These are phyloP conservation scores for Coturnix japonica DNA, from an alignment of 2,113 vertebrate genomes.

Conservation along the genomic window DNA sequence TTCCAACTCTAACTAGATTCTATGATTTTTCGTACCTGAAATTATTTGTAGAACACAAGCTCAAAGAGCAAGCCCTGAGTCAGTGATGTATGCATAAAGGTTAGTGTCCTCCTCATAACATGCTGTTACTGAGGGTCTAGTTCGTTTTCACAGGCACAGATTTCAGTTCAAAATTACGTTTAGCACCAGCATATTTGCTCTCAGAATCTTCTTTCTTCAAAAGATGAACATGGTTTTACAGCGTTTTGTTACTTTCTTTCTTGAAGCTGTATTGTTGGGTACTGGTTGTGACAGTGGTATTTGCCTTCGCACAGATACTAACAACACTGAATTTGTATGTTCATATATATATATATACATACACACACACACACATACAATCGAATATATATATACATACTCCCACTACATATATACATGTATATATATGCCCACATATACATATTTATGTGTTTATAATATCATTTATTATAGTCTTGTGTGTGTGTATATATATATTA, in stretches of 20 bases:
- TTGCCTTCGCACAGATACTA: neutral
- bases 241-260: accelerated
- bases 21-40: neutral
- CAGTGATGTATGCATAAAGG: accelerated
- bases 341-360: too few species aligned
- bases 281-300: neutral
- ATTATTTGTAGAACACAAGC: accelerated
- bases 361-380: too few species aligned
- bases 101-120: neutral
- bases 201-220: neutral
- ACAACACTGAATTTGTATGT: neutral
- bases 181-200: neutral
- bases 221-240: neutral
- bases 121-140: neutral
- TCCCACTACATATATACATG: neutral
- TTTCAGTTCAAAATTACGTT: neutral
- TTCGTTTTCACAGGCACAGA: neutral
- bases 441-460: too few species aligned
- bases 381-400: too few species aligned
- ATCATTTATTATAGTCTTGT: neutral
- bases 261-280: neutral
- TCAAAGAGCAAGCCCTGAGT: neutral
- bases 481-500: neutral
- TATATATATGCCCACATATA: too few species aligned
- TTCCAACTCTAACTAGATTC: too few species aligned